Base-by-base conservation (phyloP, 2,888 invertebrate genomes). In the Sipunculus nudus region DNA sequence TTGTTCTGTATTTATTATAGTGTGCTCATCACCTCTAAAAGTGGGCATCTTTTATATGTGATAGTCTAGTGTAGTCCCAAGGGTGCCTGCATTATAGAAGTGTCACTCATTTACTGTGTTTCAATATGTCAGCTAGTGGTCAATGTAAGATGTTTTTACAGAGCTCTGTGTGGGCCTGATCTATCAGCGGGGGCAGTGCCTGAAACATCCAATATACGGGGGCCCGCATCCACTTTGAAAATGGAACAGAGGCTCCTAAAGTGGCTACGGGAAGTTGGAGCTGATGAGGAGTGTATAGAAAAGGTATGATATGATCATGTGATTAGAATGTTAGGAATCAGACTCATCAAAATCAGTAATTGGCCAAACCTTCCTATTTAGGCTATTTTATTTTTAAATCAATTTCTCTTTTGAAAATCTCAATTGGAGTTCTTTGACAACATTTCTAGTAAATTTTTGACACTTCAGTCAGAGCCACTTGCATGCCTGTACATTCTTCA, bases 251-350 rank as follows among this genome's bases (percentile, higher is more conserved):
- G 87, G 71, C 84, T 95, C 39, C 86, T 89, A 0, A 87, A 88
- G 35, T 96, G 95, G 94, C 84, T 93, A 46, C 81, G 86, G 41
- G 86, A 88, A 2, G 86, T 92, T 50, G 88, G 89, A 2, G 85
- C 94, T 41, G 91, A 92, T 73, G 86, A 88, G 21, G 83, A 85
- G 23, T 89, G 91, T 5, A 88, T 90, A 54, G 86, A 87, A 45
- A 88, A 88, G 75, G 89, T 88, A 61, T 58, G 69, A 31, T 25
- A 8, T 41, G 13, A 19, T 21, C 26, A 49, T 16, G 10, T 43
- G 13, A 43, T 19, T 10, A 43, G 13, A 16, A 43, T 16, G 19
- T 21, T 8, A 19, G 13, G 19, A 16, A 21, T 10, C 23, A 8
- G 8, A 41, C 29, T 40, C 10, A 53, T 49, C 3, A 28, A 35